Evolutionary conservation across 2,888 invertebrate genomes (phyloP).

Genomic region (Aleiodes testaceus): DNA sequence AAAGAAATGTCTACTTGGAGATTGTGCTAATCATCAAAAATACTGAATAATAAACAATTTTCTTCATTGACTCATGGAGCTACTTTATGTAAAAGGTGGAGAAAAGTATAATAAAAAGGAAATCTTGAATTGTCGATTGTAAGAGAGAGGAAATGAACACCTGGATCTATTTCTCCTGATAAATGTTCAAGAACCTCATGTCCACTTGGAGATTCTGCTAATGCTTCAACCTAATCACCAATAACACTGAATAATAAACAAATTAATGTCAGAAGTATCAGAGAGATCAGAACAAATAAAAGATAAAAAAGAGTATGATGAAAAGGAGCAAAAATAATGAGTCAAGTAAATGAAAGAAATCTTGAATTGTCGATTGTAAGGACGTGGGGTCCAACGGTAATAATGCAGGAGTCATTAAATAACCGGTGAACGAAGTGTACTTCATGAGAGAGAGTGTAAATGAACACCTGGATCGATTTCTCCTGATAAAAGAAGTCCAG

Average conservation of each 20-base stretch:
- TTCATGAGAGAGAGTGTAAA: constrained; percentile 19
- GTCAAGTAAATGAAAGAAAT: constrained; percentile 44
- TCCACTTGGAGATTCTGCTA: too few species aligned
- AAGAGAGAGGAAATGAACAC: constrained; percentile 43
- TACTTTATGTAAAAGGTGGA: constrained; percentile 22
- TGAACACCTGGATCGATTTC: constrained; percentile 48
- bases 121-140: constrained; percentile 31
- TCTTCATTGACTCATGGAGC: constrained; percentile 27
- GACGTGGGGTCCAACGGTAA: constrained; percentile 37
- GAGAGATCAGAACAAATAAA: too few species aligned
- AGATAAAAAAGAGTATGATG: too few species aligned
- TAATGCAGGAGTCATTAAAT: constrained; percentile 49
- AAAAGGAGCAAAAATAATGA: too few species aligned
- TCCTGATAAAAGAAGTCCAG: constrained; percentile 38
- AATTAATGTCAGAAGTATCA: too few species aligned
- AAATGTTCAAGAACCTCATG: too few species aligned
- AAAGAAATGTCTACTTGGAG: constrained; percentile 28
- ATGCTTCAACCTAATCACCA: too few species aligned
- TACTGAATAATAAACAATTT: too few species aligned
- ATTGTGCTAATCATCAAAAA: too few species aligned
- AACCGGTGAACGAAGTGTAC: constrained; percentile 42
- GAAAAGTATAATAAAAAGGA: constrained; percentile 38
- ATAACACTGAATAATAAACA: too few species aligned
- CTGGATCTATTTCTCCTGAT: constrained; percentile 42
- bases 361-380: constrained; percentile 30